These are phyloP conservation scores for Agrochola litura DNA, from an alignment of 2,888 invertebrate species.

Conservation along the genomic window DNA sequence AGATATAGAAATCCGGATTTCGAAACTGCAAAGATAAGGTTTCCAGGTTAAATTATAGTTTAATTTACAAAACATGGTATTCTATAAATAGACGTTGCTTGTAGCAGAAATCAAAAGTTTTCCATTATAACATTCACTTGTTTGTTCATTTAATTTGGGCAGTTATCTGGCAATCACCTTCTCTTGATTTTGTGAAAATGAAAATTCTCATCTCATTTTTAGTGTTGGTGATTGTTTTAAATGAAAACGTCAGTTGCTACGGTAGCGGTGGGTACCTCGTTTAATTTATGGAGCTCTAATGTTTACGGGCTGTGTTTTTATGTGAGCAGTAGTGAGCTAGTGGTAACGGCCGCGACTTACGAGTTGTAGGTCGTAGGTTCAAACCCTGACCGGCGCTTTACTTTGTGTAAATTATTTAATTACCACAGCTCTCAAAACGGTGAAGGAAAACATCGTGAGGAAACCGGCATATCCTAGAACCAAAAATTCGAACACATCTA, in stretches of 20 bases:
- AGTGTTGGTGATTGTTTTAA: constrained; percentile 24
- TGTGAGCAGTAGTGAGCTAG: no score
- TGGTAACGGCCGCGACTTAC: no score
- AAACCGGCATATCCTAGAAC: no score
- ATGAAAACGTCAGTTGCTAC: constrained; percentile 30
- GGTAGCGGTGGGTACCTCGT: constrained; percentile 29
- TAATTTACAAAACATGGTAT: constrained; percentile 2
- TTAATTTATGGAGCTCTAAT: neutral
- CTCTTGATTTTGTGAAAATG: constrained; percentile 38
- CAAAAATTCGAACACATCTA: no score
- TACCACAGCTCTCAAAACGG: no score
- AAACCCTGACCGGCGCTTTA: no score
- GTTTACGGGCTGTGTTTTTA: neutral
- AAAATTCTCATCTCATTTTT: constrained; percentile 29
- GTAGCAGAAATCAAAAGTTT: neutral
- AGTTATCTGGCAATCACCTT: neutral
- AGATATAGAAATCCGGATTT: constrained; percentile 42
- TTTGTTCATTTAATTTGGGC: neutral
- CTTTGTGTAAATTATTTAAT: no score
- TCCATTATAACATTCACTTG: neutral
- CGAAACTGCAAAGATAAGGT: constrained; percentile 47
- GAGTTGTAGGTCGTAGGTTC: no score
- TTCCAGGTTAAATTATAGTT: constrained; percentile 30
- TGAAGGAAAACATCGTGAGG: no score
- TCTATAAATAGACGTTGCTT: constrained; percentile 16